phyloP scores from a whole-genome alignment of 2,113 vertebrate genomes.

The Eulemur rufifrons region DNA sequence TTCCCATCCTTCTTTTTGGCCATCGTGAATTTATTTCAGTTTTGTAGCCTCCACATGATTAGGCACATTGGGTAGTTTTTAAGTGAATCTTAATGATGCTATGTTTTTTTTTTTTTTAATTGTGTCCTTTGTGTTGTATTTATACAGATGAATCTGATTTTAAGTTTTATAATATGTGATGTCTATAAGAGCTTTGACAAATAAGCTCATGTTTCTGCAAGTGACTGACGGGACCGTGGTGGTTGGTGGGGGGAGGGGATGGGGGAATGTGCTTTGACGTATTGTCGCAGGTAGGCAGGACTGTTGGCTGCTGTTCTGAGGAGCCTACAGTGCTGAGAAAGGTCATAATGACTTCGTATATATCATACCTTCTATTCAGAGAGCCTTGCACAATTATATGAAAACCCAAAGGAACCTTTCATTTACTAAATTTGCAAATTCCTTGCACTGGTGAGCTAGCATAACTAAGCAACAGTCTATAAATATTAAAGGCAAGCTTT shows the following conservation, averaged over 20 bases:
- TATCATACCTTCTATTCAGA: fast-evolving
- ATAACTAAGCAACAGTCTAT: neutral
- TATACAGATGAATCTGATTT: neutral
- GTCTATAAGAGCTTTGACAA: neutral
- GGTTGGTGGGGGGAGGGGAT: neutral
- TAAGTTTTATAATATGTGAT: neutral
- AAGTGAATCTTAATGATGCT: neutral
- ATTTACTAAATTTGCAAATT: neutral
- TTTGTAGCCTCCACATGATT: slow-evolving; percentile 69
- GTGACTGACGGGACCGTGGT: neutral
- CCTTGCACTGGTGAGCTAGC: neutral
- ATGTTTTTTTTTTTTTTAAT: neutral
- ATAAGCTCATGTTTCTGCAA: neutral
- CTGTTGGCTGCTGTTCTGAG: neutral
- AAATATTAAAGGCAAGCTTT: neutral
- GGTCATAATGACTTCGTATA: neutral
- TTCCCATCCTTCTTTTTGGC: neutral
- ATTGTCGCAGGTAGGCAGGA: neutral
- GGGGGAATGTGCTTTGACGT: neutral
- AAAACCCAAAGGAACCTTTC: neutral
- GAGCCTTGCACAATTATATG: neutral
- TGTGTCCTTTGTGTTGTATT: neutral
- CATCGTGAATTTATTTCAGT: slow-evolving; percentile 70
- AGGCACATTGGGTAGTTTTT: neutral
- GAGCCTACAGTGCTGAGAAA: neutral